Percentiles rank a stretch among this genome's conserved stretches.
phyloP scores from a whole-genome alignment of 2,888 invertebrate genomes.

The Gastrophysa polygoni region DNA sequence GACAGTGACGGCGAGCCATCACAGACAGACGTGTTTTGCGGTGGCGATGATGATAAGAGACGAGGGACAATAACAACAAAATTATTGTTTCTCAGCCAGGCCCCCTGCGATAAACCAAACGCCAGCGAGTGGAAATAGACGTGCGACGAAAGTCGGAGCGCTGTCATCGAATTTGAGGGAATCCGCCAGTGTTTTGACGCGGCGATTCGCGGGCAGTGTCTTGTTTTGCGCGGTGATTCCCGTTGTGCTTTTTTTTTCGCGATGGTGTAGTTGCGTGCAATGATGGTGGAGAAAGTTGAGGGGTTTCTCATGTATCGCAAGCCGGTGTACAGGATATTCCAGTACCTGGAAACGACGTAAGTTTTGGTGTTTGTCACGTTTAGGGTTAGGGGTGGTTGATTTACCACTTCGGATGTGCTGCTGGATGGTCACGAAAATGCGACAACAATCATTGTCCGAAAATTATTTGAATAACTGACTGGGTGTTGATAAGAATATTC shows the following conservation, averaged over 20 bases:
- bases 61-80: constrained; percentile 6
- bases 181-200: neutral
- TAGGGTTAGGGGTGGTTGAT: neutral
- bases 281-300: constrained; percentile 78
- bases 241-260: constrained; percentile 19
- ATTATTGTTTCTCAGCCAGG: constrained; percentile 19
- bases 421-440: no score
- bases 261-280: constrained; percentile 46
- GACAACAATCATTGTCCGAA: no score
- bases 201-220: neutral
- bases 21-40: neutral
- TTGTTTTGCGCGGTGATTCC: constrained; percentile 8
- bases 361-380: constrained; percentile 52
- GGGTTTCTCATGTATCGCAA: constrained; percentile 80
- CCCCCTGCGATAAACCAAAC: constrained; percentile 19
- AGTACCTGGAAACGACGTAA: constrained; percentile 80
- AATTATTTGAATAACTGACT: no score
- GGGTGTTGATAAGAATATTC: no score
- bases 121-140: neutral
- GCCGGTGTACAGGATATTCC: constrained; percentile 81
- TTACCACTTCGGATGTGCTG: neutral
- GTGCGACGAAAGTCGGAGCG: constrained; percentile 12
- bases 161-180: neutral
- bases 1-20: neutral
- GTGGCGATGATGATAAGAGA: constrained; percentile 19